Conservation (phyloP, 2,797 vertebrate species). For the Enteromius argenteus region DNA sequence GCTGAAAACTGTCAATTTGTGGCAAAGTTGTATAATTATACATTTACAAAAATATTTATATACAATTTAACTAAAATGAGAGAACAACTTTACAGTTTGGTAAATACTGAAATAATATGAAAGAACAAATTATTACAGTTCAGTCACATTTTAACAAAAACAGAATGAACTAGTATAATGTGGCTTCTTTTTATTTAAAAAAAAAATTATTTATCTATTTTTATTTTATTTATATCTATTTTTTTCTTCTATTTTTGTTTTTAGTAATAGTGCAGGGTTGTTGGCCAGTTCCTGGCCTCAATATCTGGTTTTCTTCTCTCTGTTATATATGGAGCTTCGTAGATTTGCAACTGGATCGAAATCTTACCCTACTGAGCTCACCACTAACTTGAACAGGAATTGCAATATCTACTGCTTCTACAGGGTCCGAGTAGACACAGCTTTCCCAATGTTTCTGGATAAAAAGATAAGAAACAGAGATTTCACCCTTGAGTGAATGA, state of each 20-base stretch:
- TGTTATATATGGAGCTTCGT: background rate
- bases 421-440: background rate
- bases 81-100: background rate
- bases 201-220: too few species aligned
- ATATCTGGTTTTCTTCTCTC: background rate
- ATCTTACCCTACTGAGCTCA: background rate
- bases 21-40: background rate
- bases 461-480: constrained; percentile 25
- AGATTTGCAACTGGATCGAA: background rate
- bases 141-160: background rate
- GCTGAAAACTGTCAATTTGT: too few species aligned
- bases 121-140: background rate
- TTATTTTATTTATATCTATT: too few species aligned
- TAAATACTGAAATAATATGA: background rate
- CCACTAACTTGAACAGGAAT: constrained; percentile 15
- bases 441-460: constrained; percentile 21
- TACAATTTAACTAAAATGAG: background rate
- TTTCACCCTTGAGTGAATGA: constrained; percentile 27
- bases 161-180: background rate
- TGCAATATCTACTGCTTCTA: constrained; percentile 19
- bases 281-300: background rate
- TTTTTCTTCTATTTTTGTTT: background rate
- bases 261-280: background rate
- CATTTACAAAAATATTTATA: background rate
- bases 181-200: background rate